Evolutionary conservation across 2,888 invertebrate genomes (phyloP).

Genomic region (Resseliella maxima): DNA sequence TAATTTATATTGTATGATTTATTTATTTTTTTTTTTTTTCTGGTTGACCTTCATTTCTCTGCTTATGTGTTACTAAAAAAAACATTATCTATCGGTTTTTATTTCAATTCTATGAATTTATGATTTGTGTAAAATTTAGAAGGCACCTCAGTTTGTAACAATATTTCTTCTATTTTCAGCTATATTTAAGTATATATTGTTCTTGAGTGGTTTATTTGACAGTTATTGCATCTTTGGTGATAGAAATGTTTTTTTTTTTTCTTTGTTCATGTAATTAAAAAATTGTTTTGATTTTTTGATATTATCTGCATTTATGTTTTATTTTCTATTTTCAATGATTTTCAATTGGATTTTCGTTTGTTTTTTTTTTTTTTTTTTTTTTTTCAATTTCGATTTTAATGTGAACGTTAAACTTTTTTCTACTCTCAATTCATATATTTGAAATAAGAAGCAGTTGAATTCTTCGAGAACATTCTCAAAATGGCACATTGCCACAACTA

Average conservation of each 20-base stretch:
- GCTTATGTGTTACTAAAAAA: not conserved
- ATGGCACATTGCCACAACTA: no score
- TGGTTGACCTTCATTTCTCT: not conserved
- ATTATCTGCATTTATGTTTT: not conserved
- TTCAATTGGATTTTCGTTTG: no score
- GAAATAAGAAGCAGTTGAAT: no score
- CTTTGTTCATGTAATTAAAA: no score
- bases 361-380: not conserved
- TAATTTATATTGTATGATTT: not conserved
- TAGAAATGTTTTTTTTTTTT: no score
- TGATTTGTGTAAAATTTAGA: conserved; percentile 4
- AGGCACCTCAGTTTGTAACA: conserved; percentile 48
- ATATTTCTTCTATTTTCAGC: conserved; percentile 14
- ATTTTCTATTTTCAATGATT: not conserved
- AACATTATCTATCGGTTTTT: conserved; percentile 19
- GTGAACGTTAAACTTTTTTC: not conserved
- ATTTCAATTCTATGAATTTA: not conserved
- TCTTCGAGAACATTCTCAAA: no score
- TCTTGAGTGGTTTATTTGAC: not conserved
- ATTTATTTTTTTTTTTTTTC: not conserved
- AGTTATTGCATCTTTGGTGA: not conserved
- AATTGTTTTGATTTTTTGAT: not conserved
- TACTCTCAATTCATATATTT: not conserved
- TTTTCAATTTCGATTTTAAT: not conserved
- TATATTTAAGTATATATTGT: not conserved